Evolutionary conservation across 2,113 vertebrate species (phyloP).

Genomic region (Actenoides lindsayi): DNA sequence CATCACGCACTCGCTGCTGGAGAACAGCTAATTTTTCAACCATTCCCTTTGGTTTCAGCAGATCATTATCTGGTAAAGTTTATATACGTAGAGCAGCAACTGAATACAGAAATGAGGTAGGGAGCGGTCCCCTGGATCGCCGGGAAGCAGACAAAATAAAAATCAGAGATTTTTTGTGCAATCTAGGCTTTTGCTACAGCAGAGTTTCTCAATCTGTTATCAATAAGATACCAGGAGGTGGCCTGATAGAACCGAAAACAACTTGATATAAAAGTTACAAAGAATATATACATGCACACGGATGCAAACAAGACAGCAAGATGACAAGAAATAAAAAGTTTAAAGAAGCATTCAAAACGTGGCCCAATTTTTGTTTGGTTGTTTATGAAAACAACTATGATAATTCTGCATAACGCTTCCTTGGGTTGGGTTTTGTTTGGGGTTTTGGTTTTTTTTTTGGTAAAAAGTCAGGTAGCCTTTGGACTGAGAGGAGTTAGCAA

Average conservation of each 20-base stretch:
- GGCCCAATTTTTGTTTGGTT: not conserved
- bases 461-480: not conserved
- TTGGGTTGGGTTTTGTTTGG: not conserved
- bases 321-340: not conserved
- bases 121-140: not conserved
- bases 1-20: not conserved
- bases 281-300: not conserved
- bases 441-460: not conserved
- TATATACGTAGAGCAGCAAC: not conserved
- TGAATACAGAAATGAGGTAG: not conserved
- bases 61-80: constrained; percentile 25
- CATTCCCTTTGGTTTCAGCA: not conserved
- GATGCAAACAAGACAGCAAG: not conserved
- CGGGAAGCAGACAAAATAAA: not conserved
- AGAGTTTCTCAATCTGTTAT: not conserved
- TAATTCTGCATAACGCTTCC: not conserved
- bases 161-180: not conserved
- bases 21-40: constrained; percentile 33
- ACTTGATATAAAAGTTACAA: not conserved
- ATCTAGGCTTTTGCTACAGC: not conserved
- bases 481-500: not conserved
- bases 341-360: not conserved
- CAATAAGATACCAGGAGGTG: not conserved
- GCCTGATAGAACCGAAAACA: not conserved
- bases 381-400: not conserved